Evolutionary conservation across 2,113 vertebrate species (phyloP).

Genomic region (Notothenia coriiceps): DNA sequence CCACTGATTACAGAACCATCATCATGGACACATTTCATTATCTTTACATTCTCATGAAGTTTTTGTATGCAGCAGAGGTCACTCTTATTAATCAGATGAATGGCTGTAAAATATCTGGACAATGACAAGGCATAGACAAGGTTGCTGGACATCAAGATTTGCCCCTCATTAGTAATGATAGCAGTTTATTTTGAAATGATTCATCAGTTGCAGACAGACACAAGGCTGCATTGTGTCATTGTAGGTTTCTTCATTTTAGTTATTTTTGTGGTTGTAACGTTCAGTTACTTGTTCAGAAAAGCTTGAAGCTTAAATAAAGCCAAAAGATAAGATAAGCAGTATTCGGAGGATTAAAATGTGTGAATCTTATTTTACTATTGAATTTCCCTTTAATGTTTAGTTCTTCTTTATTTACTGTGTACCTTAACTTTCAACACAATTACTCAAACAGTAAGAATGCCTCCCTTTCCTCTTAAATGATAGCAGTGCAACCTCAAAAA

Average conservation of each 20-base stretch:
- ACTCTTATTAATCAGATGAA: constrained; percentile 29
- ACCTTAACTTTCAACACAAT: constrained; percentile 6
- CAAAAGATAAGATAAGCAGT: constrained; percentile 1
- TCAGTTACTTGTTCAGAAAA: background rate
- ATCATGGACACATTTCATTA: constrained; percentile 1
- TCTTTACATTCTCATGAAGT: constrained; percentile 51
- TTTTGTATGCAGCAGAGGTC: constrained; percentile 50
- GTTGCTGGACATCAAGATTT: constrained; percentile 14
- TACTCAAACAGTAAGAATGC: constrained; percentile 20
- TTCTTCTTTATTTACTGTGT: background rate
- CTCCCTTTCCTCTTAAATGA: constrained; percentile 20
- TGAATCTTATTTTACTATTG: constrained; percentile 16
- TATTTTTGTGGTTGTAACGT: constrained; percentile 10
- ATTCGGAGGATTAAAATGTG: constrained; percentile 9
- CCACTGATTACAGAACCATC: constrained; percentile 27
- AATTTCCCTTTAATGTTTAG: constrained; percentile 32
- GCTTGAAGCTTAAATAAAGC: constrained; percentile 1
- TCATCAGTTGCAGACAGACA: constrained; percentile 15
- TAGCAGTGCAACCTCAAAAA: constrained; percentile 49
- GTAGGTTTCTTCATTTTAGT: constrained; percentile 11
- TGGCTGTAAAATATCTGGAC: constrained; percentile 19
- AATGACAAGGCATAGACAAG: constrained; percentile 24
- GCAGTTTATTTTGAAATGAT: constrained; percentile 39
- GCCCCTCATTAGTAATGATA: constrained; percentile 4
- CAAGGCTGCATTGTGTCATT: background rate